Base-by-base conservation (phyloP, 2,113 vertebrate species). In the Electrona antarctica region DNA sequence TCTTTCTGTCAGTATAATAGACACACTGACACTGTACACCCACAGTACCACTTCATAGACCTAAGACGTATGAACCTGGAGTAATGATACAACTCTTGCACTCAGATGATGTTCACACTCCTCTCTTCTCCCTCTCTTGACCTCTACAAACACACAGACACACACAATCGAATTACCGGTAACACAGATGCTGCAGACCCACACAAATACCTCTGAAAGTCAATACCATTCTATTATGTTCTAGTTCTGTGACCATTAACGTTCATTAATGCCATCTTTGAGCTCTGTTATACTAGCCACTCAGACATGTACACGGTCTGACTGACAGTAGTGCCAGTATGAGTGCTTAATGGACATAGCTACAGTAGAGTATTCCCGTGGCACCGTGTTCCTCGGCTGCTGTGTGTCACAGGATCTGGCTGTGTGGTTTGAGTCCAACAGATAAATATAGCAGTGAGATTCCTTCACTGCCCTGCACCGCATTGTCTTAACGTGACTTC, bases 391-490 rank as follows among this genome's bases (percentile, higher is more conserved):
- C 50, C 57, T 1, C 59, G 14, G 57, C 28, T 66, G 72, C 28
- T 51, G 9, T 14, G 2, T 9, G 41, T 58, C 64, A 58, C 48
- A 29, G 14, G 66, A 57, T 47, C 48, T 29, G 14, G 28, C 62
- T 33, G 63, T 21, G 33, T 47, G 52, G 58, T 80, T 61, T 75
- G 9, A 63, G 61, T 73, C 67, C 48, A 76, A 60, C 0, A 13
- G 77, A 58, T 88, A 81, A 73, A 86, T 86, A 87, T 88, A 86
- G 85, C 74, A 48, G 11, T 33, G 12, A 41, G 9, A 60, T 68
- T 14, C 62, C 64, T 76, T 57, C 60, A 58, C 15, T 64, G 45
- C 46, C 4, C 46, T 71, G 54, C 70, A 54, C 76, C 52, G 58
- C 61, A 73, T 86, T 82, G 85, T 87, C 71, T 76, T 60, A 52